Evolutionary conservation across 1,140 invertebrate species (phyloP), one percentile per base, ranked within the genome.

Genomic region (Drusus annulatus): DNA sequence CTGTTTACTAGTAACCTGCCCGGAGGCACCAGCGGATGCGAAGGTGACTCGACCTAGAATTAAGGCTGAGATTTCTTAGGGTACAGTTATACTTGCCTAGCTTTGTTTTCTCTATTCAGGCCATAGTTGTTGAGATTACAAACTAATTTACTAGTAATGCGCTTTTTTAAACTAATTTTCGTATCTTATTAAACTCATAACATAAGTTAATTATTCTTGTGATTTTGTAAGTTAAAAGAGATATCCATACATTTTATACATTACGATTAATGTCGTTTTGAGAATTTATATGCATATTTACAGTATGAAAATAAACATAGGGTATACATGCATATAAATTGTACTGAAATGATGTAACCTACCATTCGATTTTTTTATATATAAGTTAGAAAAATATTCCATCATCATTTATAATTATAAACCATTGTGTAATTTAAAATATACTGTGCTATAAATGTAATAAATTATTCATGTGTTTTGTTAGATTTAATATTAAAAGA

Each of bases 101-200:
- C 62, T 65, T 65, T 25, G 1, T 65, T 60, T 65, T 65, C 60
- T 65, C 21, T 28, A 25, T 65, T 60, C 56, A 60, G 23, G 25
- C 28, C 71, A 56, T 58, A 31, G 60, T 77, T 45, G 36, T 45
- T 77, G 76, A 77, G 45, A 77, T 77, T 76, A 60, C 71, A 56
- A 52, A 56, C 50, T 65, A 19, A 25, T 65, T 45, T 62, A 25
- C 8, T 65, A 65, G 21, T 25, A 31, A 65, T 25, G 15, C 17
- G 56, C 56, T 60, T 60, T 60, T 58, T 60, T 60, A 60, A 56
- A 60, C 23, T 60, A 60, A 21, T 60, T 60, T 21, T 60, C 23
- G 19, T 21, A 21, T 60, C 19, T 60, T 19, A 60, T 45, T 60
- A 60, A 60, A 60, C 23, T 60, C 56, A 60, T 60, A 60, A 60